Percentiles rank a stretch among this genome's conserved stretches.
These are phyloP conservation scores for Strix occidentalis DNA, from an alignment of 2,797 vertebrate species.

Conservation along the genomic window DNA sequence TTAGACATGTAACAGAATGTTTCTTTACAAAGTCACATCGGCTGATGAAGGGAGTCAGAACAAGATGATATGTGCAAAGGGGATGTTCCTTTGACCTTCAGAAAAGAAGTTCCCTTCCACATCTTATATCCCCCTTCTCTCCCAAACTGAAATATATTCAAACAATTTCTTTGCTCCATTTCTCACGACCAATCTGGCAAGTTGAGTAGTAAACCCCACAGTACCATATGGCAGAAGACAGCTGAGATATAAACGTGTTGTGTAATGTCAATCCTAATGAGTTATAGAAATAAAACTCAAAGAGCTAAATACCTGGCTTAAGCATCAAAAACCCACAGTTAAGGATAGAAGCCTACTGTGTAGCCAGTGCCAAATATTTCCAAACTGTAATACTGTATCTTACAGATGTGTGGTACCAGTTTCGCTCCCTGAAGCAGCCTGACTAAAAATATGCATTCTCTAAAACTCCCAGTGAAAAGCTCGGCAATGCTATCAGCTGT, in stretches of 20 bases:
- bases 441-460: background rate
- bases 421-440: background rate
- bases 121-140: background rate
- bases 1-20: background rate
- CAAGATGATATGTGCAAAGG: background rate
- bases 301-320: conserved; percentile 44
- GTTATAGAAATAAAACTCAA: conserved; percentile 39
- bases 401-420: background rate
- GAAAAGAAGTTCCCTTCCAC: background rate
- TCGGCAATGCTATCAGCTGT: background rate
- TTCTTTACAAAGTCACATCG: background rate
- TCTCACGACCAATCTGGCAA: conserved; percentile 42
- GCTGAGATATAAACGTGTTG: conserved; percentile 49
- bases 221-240: conserved; percentile 26
- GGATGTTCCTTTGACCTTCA: background rate
- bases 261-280: conserved; percentile 56
- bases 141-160: background rate
- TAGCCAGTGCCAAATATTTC: conserved; percentile 12
- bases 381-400: background rate
- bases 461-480: background rate
- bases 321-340: background rate
- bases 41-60: background rate
- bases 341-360: conserved; percentile 18
- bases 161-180: conserved; percentile 4
- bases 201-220: background rate